Conservation (phyloP, 2,888 invertebrate species). For the Orthosia cruda region DNA sequence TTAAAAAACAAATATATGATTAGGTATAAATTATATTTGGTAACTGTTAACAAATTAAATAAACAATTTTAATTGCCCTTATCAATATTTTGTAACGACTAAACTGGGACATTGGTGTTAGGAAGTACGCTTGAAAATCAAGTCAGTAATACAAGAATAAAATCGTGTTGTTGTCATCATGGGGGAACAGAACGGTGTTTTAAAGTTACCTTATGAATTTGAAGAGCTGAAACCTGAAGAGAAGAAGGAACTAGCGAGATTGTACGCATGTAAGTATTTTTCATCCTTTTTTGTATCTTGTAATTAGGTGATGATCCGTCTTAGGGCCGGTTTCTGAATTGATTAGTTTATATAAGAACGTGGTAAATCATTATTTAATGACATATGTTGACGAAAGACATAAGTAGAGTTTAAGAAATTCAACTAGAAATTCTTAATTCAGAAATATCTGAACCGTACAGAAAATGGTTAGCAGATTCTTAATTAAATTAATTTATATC, state of each 20-base stretch:
- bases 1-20: not conserved
- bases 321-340: too few species aligned
- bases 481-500: too few species aligned
- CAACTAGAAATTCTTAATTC: too few species aligned
- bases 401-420: too few species aligned
- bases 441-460: too few species aligned
- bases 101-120: not conserved
- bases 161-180: conserved; percentile 16
- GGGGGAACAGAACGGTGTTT: conserved; percentile 6
- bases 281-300: not conserved
- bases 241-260: conserved; percentile 29
- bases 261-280: conserved; percentile 48
- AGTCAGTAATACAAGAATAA: not conserved
- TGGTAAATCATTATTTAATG: too few species aligned
- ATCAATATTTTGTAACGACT: not conserved
- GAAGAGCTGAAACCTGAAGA: conserved; percentile 57
- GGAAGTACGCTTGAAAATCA: not conserved
- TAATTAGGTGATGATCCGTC: too few species aligned
- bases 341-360: too few species aligned
- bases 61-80: not conserved
- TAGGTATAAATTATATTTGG: not conserved
- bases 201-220: conserved; percentile 73
- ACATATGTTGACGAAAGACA: too few species aligned
- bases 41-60: not conserved
- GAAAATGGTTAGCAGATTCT: too few species aligned